Evolutionary conservation across 1,140 invertebrate genomes (phyloP).

Genomic region (Helicoverpa zea): DNA sequence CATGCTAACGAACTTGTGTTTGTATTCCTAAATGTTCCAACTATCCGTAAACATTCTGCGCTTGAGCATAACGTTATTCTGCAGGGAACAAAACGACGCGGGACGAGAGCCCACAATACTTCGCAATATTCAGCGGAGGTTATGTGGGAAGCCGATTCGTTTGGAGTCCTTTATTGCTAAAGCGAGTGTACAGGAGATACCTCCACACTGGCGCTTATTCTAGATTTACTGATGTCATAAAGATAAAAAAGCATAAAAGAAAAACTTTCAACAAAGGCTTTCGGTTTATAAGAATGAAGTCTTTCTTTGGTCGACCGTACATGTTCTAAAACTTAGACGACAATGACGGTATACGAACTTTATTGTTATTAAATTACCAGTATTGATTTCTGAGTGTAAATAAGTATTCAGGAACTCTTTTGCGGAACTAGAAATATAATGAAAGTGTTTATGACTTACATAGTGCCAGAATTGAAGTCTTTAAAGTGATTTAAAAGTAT

Average conservation of each 20-base stretch:
- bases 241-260: not conserved
- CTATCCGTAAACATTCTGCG: not conserved
- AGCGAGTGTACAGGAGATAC: slow-evolving; percentile 5
- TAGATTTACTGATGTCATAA: not conserved
- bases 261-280: too few species aligned
- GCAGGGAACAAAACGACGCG: not conserved
- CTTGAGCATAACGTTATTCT: slow-evolving; percentile 1
- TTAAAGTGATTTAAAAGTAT: too few species aligned
- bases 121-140: not conserved
- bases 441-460: too few species aligned
- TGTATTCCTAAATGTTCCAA: slow-evolving; percentile 3
- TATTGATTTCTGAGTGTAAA: too few species aligned
- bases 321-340: too few species aligned
- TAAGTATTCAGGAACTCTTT: too few species aligned
- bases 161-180: slow-evolving; percentile 1
- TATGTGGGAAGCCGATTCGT: not conserved
- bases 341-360: too few species aligned
- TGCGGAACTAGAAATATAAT: too few species aligned
- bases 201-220: not conserved
- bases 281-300: not conserved
- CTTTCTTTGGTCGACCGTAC: not conserved
- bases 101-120: not conserved
- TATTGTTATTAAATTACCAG: too few species aligned
- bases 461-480: too few species aligned
- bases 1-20: not conserved